Evolutionary conservation across 2,113 vertebrate species (phyloP).

Genomic region (Neopipo cinnamomea): DNA sequence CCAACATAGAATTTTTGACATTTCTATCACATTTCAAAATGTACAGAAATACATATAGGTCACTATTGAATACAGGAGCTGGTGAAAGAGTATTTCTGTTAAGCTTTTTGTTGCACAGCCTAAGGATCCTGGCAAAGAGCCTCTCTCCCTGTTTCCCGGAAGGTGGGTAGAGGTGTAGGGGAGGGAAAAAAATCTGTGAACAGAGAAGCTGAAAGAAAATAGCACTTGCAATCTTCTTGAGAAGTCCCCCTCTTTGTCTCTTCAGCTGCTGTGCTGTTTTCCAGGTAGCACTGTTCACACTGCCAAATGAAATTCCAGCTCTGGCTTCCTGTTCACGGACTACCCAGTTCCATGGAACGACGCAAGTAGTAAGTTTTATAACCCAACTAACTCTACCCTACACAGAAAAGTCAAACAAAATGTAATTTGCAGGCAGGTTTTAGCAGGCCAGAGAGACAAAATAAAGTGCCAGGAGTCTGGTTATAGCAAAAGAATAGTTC

Average conservation of each 20-base stretch:
- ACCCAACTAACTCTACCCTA: background rate
- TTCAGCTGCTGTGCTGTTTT: background rate
- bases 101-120: background rate
- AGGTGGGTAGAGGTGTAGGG: background rate
- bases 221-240: background rate
- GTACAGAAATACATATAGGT: background rate
- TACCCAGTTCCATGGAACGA: background rate
- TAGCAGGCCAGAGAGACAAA: conserved; percentile 33
- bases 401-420: background rate
- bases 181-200: background rate
- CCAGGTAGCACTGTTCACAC: background rate
- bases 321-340: background rate
- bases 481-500: conserved; percentile 12
- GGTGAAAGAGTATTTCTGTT: background rate
- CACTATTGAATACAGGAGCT: background rate
- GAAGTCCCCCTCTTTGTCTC: background rate
- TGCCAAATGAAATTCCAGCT: conserved; percentile 28
- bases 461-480: conserved; percentile 15
- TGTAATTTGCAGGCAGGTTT: conserved; percentile 42
- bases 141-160: background rate
- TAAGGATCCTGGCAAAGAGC: background rate
- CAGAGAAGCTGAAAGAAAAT: background rate
- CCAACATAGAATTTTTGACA: background rate
- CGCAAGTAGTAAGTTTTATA: background rate
- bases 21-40: background rate